Evolutionary conservation across 2,113 vertebrate species (phyloP).

Genomic region (Colius striatus): DNA sequence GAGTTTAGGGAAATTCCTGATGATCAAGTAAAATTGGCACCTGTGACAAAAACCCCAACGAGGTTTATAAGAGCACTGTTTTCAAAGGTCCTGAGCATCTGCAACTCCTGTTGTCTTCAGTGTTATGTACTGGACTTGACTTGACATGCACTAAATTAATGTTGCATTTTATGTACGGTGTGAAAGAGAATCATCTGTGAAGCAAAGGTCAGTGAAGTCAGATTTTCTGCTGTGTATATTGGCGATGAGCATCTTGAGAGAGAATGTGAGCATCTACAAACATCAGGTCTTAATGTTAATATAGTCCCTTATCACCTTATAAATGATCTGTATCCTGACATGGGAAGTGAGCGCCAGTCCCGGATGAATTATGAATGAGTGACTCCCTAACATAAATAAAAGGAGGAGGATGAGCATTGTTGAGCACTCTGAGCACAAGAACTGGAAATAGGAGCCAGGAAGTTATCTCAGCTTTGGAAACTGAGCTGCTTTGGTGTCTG

Average conservation of each 20-base stretch:
- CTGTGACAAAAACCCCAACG: not conserved
- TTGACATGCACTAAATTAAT: not conserved
- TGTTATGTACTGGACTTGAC: not conserved
- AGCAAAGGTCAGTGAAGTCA: constrained; percentile 32
- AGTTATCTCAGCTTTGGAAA: constrained; percentile 57
- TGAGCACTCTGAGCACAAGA: not conserved
- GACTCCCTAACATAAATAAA: constrained; percentile 57
- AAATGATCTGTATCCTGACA: constrained; percentile 53
- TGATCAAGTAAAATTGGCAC: not conserved
- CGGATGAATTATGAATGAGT: constrained; percentile 21
- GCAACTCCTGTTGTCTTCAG: not conserved
- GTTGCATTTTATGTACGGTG: not conserved
- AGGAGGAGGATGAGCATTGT: constrained; percentile 38
- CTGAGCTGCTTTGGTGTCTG: constrained; percentile 29
- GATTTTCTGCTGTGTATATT: constrained; percentile 38
- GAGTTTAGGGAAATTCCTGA: not conserved
- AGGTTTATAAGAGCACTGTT: not conserved
- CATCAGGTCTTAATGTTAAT: constrained; percentile 18
- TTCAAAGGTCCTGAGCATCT: not conserved
- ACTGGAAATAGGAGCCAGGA: constrained; percentile 45
- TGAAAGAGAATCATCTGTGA: constrained; percentile 26
- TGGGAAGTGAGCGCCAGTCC: constrained; percentile 39
- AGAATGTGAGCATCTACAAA: constrained; percentile 50
- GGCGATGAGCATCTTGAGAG: not conserved
- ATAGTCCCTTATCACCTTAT: constrained; percentile 21